A percentile compares a stretch with the other conserved stretches of the same genome.
Evolutionary conservation across 2,113 vertebrate species (phyloP).

Genomic region (Brevimyrus niger): DNA sequence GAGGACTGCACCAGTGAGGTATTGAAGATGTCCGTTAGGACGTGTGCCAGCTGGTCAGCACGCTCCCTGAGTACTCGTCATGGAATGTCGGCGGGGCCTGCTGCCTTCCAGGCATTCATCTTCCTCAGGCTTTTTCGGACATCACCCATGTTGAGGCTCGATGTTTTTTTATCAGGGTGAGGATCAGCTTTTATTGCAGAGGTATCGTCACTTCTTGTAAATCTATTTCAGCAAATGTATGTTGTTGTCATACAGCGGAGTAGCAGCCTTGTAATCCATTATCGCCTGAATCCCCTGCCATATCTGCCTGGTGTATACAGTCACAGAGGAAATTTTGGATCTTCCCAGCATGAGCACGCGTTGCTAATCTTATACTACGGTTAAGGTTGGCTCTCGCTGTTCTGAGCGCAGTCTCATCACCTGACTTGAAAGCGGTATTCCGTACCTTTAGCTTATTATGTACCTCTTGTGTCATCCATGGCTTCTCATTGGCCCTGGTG

Average conservation of each 20-base stretch:
- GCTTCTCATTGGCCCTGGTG: too few species aligned
- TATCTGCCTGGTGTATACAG: not conserved
- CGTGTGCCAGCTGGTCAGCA: too few species aligned
- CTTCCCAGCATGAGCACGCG: too few species aligned
- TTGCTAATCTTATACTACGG: too few species aligned
- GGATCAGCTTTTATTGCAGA: not conserved
- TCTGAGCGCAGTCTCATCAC: too few species aligned
- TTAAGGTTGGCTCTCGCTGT: too few species aligned
- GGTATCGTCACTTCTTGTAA: not conserved
- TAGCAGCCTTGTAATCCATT: not conserved
- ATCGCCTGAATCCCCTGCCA: not conserved
- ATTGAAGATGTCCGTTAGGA: too few species aligned
- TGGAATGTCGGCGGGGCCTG: not conserved
- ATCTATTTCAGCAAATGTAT: not conserved
- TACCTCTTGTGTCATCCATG: not conserved
- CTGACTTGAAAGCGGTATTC: too few species aligned
- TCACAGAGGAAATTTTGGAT: not conserved
- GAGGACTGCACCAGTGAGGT: too few species aligned
- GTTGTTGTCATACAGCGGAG: not conserved
- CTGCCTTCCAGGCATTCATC: not conserved
- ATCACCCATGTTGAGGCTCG: not conserved
- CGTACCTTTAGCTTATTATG: too few species aligned
- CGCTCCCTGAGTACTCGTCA: too few species aligned
- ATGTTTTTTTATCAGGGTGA: not conserved
- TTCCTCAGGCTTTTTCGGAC: not conserved